Conservation (phyloP, 2,888 invertebrate genomes). For the Phasia obesa region DNA sequence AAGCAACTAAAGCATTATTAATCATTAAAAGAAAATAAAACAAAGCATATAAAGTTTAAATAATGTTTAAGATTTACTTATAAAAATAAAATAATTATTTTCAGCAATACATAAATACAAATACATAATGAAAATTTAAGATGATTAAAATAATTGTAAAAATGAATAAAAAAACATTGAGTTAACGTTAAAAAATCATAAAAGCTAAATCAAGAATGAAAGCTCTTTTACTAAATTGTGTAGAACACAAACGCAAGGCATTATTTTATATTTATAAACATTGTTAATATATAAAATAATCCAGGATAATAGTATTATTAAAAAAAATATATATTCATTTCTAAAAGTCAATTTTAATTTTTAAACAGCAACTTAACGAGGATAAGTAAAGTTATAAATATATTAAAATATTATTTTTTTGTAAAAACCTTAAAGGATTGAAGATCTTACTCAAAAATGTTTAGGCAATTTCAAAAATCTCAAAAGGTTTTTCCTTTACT, state of each 20-base stretch:
- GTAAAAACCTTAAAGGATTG: background rate
- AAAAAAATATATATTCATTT: background rate
- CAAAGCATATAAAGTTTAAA: slow-evolving; percentile 14
- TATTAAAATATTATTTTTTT: background rate
- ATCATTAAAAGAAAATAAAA: background rate
- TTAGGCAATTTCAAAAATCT: too few relatives aligned
- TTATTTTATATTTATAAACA: slow-evolving; percentile 8
- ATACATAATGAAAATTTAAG: background rate
- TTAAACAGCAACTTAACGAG: background rate
- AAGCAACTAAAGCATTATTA: background rate
- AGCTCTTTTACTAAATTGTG: slow-evolving; percentile 16
- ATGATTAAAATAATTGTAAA: background rate
- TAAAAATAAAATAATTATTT: slow-evolving; percentile 1
- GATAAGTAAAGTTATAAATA: background rate
- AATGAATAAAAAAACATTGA: background rate
- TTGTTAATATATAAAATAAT: slow-evolving; percentile 31
- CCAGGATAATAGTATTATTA: slow-evolving; percentile 18
- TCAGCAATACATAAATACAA: background rate
- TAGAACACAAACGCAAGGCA: slow-evolving; percentile 12
- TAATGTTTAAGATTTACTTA: slow-evolving; percentile 20
- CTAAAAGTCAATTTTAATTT: slow-evolving; percentile 28
- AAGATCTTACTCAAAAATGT: background rate
- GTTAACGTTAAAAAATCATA: background rate
- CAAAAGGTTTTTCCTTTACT: too few relatives aligned
- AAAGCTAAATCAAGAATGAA: background rate